These are phyloP conservation scores for Calvadosia cruxmelitensis DNA, from an alignment of 30 jellyfish, hydroid and myxozoan species.

Conservation along the genomic window DNA sequence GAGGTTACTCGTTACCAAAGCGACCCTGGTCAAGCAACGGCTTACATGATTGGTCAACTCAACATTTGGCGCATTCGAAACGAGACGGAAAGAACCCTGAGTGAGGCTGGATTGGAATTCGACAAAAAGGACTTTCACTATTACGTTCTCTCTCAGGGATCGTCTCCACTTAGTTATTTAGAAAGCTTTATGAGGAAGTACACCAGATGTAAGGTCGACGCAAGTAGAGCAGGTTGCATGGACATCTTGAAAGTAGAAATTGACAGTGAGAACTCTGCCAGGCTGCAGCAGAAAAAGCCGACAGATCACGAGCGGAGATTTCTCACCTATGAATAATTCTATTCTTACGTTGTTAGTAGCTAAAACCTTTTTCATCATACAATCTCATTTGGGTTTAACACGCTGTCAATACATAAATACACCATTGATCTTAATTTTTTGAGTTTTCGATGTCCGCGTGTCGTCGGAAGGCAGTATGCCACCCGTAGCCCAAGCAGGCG, in stretches of 20 bases:
- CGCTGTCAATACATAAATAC: too few species aligned
- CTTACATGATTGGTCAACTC: slow-evolving; percentile 94
- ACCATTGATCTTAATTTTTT: too few species aligned
- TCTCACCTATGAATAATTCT: too few species aligned
- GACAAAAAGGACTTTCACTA: slow-evolving; percentile 75
- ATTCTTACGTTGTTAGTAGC: too few species aligned
- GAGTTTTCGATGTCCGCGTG: too few species aligned
- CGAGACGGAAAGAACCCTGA: slow-evolving; percentile 39
- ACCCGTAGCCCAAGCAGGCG: too few species aligned
- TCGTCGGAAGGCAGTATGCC: too few species aligned
- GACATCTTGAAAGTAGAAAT: slow-evolving; percentile 47
- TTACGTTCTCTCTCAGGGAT: slow-evolving; percentile 81
- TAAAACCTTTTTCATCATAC: too few species aligned
- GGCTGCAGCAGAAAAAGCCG: too few species aligned
- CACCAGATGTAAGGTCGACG: slow-evolving; percentile 49
- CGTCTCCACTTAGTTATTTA: slow-evolving; percentile 72
- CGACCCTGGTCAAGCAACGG: slow-evolving; percentile 97
- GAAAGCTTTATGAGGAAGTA: slow-evolving; percentile 49
- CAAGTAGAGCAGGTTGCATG: slow-evolving; percentile 34
- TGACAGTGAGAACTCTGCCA: too few species aligned
- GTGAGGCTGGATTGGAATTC: slow-evolving; percentile 32
- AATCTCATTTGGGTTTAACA: too few species aligned
- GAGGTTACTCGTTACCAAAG: slow-evolving; percentile 81
- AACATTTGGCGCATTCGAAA: slow-evolving; percentile 85
- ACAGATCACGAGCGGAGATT: too few species aligned